Base-by-base conservation (phyloP, 2,888 invertebrate genomes). In the Cerastis rubricosa region DNA sequence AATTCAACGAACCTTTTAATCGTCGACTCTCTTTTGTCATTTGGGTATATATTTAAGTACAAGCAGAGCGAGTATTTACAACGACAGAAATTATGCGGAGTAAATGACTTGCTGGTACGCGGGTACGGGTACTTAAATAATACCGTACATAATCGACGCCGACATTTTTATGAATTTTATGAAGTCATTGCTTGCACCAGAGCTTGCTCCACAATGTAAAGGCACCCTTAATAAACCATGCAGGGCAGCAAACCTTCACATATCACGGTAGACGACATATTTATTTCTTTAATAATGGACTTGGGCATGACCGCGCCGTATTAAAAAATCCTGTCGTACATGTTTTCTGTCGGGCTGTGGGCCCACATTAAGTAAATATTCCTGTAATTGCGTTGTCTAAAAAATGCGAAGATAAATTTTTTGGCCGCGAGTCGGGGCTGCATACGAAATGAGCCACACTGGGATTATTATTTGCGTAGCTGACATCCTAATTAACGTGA, bases 401-500 rank as follows among this genome's bases (percentile, higher is more conserved):
- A 95, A 94, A 95, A 94, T 91, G 92, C 87, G 88, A 91, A 93
- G 92, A 94, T 94, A 94, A 92, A 91, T 94, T 95, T 94, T 94
- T 93, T 92, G 93, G 92, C 91, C 88, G 89, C 91, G 89, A 90
- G 90, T 90, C 90, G 89, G 90, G 92, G 90, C 92, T 93, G 94
- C 95, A 95, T 96, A 94, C 94, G 88, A 94, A 95, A 95, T 95
- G 94, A 94, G 93, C 89, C 91, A 90, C 93, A 88, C 89, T 89
- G 93, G 94, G 93, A 94, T 95, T 95, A 95, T 95, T 96, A 95
- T 95, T 95, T 95, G 94, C 94, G 91, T 91, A 93, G 93, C 93
- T 93, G 95, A 95, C 95, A 94, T 94, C 94, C 94, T 95, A 95
- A 96, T 95, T 95, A 95, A 94, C 93, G 94, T 92, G 94, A 92